phyloP scores from a whole-genome alignment of 2,113 vertebrate genomes.

The Notothenia coriiceps region DNA sequence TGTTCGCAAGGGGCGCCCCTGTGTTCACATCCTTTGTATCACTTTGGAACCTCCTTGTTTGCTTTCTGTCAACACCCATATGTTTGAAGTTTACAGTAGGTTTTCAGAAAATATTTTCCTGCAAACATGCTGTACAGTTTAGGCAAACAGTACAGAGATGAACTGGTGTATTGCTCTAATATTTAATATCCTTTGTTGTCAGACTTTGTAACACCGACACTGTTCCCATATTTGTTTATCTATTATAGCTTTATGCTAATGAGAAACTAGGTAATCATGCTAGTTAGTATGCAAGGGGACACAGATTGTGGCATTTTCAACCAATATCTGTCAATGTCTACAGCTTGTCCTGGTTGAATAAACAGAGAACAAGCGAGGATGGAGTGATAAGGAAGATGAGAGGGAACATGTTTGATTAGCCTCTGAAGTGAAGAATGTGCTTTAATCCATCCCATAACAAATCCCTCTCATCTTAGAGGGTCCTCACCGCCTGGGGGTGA shows the following conservation, averaged over 20 bases:
- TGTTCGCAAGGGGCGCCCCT: neutral
- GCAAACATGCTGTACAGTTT: neutral
- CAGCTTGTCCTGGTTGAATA: constrained; percentile 60
- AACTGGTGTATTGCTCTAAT: constrained; percentile 16
- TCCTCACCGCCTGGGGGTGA: constrained; percentile 53
- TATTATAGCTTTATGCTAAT: constrained; percentile 30
- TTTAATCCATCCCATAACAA: constrained; percentile 73
- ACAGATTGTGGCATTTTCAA: constrained; percentile 33
- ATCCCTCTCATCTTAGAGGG: constrained; percentile 71
- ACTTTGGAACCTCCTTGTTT: constrained; percentile 38
- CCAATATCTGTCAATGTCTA: constrained; percentile 51
- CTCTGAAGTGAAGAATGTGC: constrained; percentile 64
- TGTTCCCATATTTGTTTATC: constrained; percentile 1
- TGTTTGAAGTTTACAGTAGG: constrained; percentile 29
- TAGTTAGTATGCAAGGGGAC: constrained; percentile 52
- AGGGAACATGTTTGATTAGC: constrained; percentile 76
- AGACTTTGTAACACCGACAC: neutral
- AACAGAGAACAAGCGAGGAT: constrained; percentile 43
- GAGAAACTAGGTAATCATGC: neutral
- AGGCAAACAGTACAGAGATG: neutral
- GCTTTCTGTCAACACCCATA: constrained; percentile 27
- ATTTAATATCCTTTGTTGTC: constrained; percentile 11
- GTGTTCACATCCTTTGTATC: constrained; percentile 37
- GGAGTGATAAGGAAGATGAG: constrained; percentile 54
- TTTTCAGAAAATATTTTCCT: constrained; percentile 16